Conservation (phyloP, 2,888 invertebrate genomes). For the Leucoma salicis region DNA sequence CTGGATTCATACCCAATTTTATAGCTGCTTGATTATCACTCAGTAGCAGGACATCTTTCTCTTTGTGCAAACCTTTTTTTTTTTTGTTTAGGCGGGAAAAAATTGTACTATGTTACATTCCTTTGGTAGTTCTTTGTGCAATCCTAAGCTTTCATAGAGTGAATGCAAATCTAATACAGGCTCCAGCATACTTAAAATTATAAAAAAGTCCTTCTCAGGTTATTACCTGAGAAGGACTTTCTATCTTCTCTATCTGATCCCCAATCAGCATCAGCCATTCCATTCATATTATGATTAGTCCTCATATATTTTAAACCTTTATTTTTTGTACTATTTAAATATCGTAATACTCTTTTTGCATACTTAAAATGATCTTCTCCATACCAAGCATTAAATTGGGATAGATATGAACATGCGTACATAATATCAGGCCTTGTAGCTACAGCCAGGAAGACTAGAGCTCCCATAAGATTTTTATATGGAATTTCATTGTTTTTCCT, state of each 20-base stretch:
- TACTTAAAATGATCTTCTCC: not conserved
- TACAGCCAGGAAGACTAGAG: not conserved
- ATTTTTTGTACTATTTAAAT: not conserved
- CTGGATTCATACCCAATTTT: not conserved
- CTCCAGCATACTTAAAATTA: conserved; percentile 1
- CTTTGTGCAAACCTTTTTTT: not conserved
- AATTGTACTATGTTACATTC: not conserved
- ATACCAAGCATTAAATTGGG: not conserved
- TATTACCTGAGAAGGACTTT: not conserved
- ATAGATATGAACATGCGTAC: not conserved
- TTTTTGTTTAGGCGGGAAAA: no score
- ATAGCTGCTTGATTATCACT: not conserved
- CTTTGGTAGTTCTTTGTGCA: not conserved
- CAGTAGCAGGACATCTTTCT: not conserved
- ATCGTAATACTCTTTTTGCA: not conserved
- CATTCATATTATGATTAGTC: not conserved
- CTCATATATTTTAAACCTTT: not conserved
- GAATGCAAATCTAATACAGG: not conserved
- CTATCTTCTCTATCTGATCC: not conserved
- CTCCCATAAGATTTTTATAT: not conserved
- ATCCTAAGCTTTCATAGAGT: no score
- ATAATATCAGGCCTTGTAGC: not conserved
- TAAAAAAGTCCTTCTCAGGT: no score
- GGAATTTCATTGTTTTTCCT: not conserved
- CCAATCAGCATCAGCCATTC: conserved; percentile 1